Percentiles rank a stretch among this genome's conserved stretches.
phyloP scores from a whole-genome alignment of 2,888 invertebrate genomes.

The Drosophila paramelanica region DNA sequence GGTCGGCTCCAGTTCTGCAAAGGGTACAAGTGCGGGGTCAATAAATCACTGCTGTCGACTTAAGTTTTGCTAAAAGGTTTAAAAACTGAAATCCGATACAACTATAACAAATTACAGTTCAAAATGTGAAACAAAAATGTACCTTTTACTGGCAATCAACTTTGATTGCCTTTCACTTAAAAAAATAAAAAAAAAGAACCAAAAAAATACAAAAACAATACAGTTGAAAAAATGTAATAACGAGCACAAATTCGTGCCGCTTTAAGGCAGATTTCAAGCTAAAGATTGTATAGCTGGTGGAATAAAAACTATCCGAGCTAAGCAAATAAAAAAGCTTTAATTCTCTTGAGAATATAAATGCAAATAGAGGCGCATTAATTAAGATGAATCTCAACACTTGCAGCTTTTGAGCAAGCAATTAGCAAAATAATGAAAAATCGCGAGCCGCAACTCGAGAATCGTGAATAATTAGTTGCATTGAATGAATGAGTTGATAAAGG shows the following conservation, averaged over 20 bases:
- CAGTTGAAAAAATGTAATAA: slow-evolving; percentile 1
- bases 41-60: slow-evolving; percentile 23
- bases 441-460: slow-evolving; percentile 10
- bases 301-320: slow-evolving; percentile 5
- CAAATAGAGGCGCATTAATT: slow-evolving; percentile 24
- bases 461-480: slow-evolving; percentile 37
- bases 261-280: slow-evolving; percentile 29
- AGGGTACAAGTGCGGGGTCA: slow-evolving; percentile 19
- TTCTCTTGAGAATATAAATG: slow-evolving; percentile 14
- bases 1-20: slow-evolving; percentile 25
- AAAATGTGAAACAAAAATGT: slow-evolving; percentile 41
- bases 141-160: slow-evolving; percentile 53
- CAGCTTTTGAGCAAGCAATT: slow-evolving; percentile 8
- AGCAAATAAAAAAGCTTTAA: slow-evolving; percentile 11
- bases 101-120: slow-evolving; percentile 7
- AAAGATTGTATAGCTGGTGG: slow-evolving; percentile 28
- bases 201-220: neutral
- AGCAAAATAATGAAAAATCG: slow-evolving; percentile 2
- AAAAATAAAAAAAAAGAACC: slow-evolving; percentile 3
- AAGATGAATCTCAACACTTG: slow-evolving; percentile 11
- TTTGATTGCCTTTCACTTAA: slow-evolving; percentile 67
- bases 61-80: slow-evolving; percentile 8
- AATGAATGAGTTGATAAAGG: slow-evolving; percentile 25
- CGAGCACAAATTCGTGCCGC: slow-evolving; percentile 32
- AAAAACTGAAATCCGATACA: slow-evolving; percentile 2